Evolutionary conservation across 2,888 invertebrate genomes (phyloP), one percentile per base, ranked within the genome.

Genomic region (Azorinus chamasolen): DNA sequence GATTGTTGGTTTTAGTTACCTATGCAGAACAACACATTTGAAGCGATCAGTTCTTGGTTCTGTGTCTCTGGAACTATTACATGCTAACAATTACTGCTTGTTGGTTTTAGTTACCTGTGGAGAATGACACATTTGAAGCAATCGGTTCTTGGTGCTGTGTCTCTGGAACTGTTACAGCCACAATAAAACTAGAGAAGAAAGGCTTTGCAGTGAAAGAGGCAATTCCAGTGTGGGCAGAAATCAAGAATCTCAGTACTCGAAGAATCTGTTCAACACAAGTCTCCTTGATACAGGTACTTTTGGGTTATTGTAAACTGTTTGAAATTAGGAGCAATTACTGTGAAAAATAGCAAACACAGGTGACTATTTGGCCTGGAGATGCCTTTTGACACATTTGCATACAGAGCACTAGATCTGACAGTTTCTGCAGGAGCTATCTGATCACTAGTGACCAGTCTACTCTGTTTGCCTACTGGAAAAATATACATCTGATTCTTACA

Each of bases 91-190:
- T n/a, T n/a, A n/a, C n/a, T n/a, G 10, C 5, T 32, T 39, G 16
- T 62, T 37, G 18, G 62, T 61, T 10, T 73, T 76, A 90, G 90
- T 68, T 89, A 43, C 89, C 90, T 4, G 89, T 89, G 43, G 90
- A 90, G 78, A 89, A 88, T 58, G 90, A 90, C 80, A 89, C 89
- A 20, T 90, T 89, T 80, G 90, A 90, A 65, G 86, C 88, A 1
- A 85, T 90, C 8, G 90, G 90, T 14, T 90, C 90, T 3, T 88
- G 87, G 87, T 90, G 89, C 71, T 90, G 90, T 77, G 74, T 90
- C 39, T 86, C 90, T 3, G 90, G 90, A 12, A 90, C 90, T 0
- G 90, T 90, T 4, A 90, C 89, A 5, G 90, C 90, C 41, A 82
- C 86, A 10, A 74, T 90, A 0, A 84, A 85, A 68, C 83, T 90